Evolutionary conservation across 2,888 invertebrate genomes (phyloP).

Genomic region (Drosophila flavopinicola): DNA sequence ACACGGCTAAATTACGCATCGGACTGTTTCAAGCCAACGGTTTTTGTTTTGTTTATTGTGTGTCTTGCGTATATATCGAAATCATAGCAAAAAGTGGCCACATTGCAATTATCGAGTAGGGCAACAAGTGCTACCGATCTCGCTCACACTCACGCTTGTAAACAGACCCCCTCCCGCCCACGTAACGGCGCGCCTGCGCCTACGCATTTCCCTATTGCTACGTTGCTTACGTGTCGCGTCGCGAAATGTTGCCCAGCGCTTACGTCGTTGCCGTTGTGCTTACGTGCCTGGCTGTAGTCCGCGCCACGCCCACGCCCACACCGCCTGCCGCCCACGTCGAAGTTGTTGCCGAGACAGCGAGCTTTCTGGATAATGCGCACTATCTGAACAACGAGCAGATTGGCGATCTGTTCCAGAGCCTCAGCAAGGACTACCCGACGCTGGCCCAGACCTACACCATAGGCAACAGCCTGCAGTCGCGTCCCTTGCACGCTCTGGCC

Average conservation of each 20-base stretch:
- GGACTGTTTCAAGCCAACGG: constrained; percentile 6
- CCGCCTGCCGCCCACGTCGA: constrained; percentile 40
- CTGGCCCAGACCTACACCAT: constrained; percentile 90
- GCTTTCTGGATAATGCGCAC: constrained; percentile 83
- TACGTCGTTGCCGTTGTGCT: constrained; percentile 32
- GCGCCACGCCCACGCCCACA: constrained; percentile 9
- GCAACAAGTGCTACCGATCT: constrained; percentile 45
- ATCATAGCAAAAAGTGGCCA: constrained; percentile 25
- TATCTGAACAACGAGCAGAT: constrained; percentile 90
- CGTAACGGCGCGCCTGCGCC: constrained; percentile 66
- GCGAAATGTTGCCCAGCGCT: constrained; percentile 44
- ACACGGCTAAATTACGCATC: not conserved
- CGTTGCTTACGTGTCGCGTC: constrained; percentile 58
- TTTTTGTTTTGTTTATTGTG: constrained; percentile 4
- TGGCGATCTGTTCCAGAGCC: constrained; percentile 86
- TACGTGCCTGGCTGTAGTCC: constrained; percentile 30
- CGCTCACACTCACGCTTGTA: constrained; percentile 2
- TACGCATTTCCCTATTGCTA: constrained; percentile 30
- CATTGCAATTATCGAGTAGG: constrained; percentile 30
- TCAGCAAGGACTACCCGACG: constrained; percentile 88
- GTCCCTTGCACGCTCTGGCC: constrained; percentile 90
- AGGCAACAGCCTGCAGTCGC: constrained; percentile 92
- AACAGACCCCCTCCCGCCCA: not conserved
- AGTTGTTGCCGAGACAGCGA: constrained; percentile 65
- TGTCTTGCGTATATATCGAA: constrained; percentile 8